Evolutionary conservation across 2,888 invertebrate species (phyloP).

Genomic region (Agonum fuliginosum): DNA sequence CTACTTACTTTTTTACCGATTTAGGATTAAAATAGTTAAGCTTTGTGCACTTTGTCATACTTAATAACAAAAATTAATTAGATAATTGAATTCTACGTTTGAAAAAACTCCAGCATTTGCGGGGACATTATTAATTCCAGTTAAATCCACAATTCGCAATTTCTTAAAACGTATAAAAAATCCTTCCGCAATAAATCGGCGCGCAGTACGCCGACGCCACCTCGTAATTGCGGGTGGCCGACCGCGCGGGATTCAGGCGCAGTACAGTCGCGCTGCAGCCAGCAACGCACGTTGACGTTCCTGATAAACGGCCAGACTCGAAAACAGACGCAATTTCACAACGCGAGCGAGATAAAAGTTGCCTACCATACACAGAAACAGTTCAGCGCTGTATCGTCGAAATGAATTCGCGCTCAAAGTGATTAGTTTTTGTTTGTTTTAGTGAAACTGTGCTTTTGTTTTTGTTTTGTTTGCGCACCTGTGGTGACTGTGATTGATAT

Average conservation of each 20-base stretch:
- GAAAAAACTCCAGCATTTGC: not conserved
- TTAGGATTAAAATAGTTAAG: too few species aligned
- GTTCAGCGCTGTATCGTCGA: not conserved
- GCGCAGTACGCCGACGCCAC: slow-evolving; percentile 33
- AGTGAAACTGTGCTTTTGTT: slow-evolving; percentile 4
- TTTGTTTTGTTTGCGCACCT: not conserved
- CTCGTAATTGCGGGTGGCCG: slow-evolving; percentile 24
- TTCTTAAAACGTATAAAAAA: not conserved
- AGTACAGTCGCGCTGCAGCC: slow-evolving; percentile 28
- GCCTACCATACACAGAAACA: not conserved
- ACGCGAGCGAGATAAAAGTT: not conserved
- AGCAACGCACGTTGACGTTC: not conserved
- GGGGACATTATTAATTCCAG: not conserved
- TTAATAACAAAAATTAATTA: too few species aligned
- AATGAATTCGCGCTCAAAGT: slow-evolving; percentile 4
- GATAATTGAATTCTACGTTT: too few species aligned
- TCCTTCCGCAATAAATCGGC: not conserved
- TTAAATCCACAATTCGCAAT: not conserved
- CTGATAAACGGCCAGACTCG: not conserved
- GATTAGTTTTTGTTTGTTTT: slow-evolving; percentile 1
- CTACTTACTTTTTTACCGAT: too few species aligned
- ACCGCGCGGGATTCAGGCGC: not conserved
- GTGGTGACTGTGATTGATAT: not conserved
- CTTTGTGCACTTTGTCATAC: too few species aligned
- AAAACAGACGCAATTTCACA: not conserved